A percentile compares a stretch with the other conserved stretches of the same genome.
phyloP scores from a whole-genome alignment of 2,888 invertebrate genomes.

The Bombyx huttoni region DNA sequence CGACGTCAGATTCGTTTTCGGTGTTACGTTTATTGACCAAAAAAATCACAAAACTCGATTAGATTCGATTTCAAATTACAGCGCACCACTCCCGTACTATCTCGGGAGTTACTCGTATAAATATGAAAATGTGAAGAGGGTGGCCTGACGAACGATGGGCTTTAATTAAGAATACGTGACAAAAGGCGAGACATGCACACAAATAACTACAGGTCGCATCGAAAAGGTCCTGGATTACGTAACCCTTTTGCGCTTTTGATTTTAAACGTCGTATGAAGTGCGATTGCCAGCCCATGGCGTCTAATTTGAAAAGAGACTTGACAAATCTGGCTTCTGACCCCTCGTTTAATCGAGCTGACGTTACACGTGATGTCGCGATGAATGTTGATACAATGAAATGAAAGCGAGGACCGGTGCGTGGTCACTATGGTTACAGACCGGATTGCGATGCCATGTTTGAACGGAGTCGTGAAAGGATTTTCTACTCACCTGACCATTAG shows the following conservation, averaged over 20 bases:
- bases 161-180: slow-evolving; percentile 74
- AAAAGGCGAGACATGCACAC: slow-evolving; percentile 70
- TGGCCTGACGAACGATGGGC: slow-evolving; percentile 51
- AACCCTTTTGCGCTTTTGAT: slow-evolving; percentile 72
- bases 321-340: slow-evolving; percentile 68
- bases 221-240: slow-evolving; percentile 69
- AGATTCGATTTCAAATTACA: slow-evolving; percentile 33
- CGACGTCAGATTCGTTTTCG: slow-evolving; percentile 39
- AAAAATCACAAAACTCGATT: slow-evolving; percentile 28
- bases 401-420: slow-evolving; percentile 43
- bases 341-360: slow-evolving; percentile 58
- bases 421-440: slow-evolving; percentile 59
- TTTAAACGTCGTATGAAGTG: slow-evolving; percentile 67
- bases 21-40: slow-evolving; percentile 29
- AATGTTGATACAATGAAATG: slow-evolving; percentile 68
- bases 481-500: slow-evolving; percentile 59
- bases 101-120: slow-evolving; percentile 19
- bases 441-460: slow-evolving; percentile 43
- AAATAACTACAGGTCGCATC: slow-evolving; percentile 46
- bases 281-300: slow-evolving; percentile 47
- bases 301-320: slow-evolving; percentile 68
- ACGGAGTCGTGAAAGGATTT: slow-evolving; percentile 51
- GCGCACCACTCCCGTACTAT: not conserved
- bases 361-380: slow-evolving; percentile 60
- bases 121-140: slow-evolving; percentile 63